Base-by-base conservation (phyloP, 2,797 vertebrate genomes). In the Oceanodroma leucorhoa region DNA sequence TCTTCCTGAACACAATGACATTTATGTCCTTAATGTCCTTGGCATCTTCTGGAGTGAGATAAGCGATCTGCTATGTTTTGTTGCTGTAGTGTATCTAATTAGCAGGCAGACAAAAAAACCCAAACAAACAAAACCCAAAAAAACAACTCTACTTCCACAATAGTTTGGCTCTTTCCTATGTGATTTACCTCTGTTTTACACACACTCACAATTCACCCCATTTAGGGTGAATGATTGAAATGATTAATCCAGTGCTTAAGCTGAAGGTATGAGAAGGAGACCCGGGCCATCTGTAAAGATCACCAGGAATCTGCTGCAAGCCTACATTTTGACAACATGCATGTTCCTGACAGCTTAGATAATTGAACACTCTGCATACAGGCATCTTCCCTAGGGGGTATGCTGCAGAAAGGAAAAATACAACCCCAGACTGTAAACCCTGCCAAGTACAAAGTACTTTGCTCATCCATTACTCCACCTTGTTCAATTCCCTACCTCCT, bases 341-440 rank as follows among this genome's bases (percentile, higher is more conserved):
- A 34, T 75, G 87, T 65, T 93, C 32, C 87, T 92, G 82, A 91
- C 79, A 91, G 84, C 82, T 81, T 40, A 61, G 91, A 75, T 95
- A 95, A 94, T 23, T 94, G 80, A 95, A 83, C 43, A 55, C 46
- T 79, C 78, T 87, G 72, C 89, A 69, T 81, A 89, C 46, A 90
- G 85, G 75, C 93, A 60, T 60, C 66, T 89, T 95, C 92, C 93
- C 85, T 48, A 87, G 83, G 80, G 90, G 23, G 11, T 87, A 61
- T n/a, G 38, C 79, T 82, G 62, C 36, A 72, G 90, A 93, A 94
- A 90, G 70, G 72, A 94, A 93, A 95, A 95, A 92, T 69, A 69
- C 34, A 89, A 40, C 58, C 86, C 73, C 64, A 84, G 80, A 93
- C 77, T 58, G 24, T 55, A 94, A 95, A 90, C 46, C 46, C 58